These are phyloP conservation scores for Temnothorax unifasciatus DNA, from an alignment of 2,888 invertebrate species.

Conservation along the genomic window DNA sequence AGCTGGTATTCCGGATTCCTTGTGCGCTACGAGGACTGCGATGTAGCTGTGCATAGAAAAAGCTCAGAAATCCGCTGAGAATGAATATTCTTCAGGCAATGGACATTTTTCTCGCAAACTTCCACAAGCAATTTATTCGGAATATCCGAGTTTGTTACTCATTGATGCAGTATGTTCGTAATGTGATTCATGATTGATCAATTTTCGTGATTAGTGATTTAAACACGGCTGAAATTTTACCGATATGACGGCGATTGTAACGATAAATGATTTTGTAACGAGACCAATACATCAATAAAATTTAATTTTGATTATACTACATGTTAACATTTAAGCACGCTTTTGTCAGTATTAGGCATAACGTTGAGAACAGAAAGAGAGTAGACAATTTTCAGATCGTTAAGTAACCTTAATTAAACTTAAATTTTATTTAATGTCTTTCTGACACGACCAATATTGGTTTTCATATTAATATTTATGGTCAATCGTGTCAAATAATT, in stretches of 20 bases:
- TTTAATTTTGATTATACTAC: not conserved
- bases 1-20: slow-evolving; percentile 49
- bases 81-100: slow-evolving; percentile 51
- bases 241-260: not conserved
- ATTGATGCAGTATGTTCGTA: slow-evolving; percentile 12
- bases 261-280: not conserved
- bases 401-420: not conserved
- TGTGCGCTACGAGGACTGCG: slow-evolving; percentile 16
- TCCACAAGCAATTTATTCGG: slow-evolving; percentile 19
- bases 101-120: slow-evolving; percentile 35
- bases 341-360: not conserved
- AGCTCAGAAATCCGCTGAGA: slow-evolving; percentile 50
- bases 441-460: not conserved
- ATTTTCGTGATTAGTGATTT: not conserved
- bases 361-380: not conserved
- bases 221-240: not conserved
- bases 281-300: not conserved
- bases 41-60: slow-evolving; percentile 23
- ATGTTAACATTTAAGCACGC: not conserved
- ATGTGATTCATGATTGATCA: slow-evolving; percentile 32
- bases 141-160: not conserved
- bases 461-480: not conserved
- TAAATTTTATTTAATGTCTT: not conserved
- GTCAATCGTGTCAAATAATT: not conserved
- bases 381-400: not conserved